Conservation (phyloP, 2,888 invertebrate genomes). For the Sussaba pulchella region DNA sequence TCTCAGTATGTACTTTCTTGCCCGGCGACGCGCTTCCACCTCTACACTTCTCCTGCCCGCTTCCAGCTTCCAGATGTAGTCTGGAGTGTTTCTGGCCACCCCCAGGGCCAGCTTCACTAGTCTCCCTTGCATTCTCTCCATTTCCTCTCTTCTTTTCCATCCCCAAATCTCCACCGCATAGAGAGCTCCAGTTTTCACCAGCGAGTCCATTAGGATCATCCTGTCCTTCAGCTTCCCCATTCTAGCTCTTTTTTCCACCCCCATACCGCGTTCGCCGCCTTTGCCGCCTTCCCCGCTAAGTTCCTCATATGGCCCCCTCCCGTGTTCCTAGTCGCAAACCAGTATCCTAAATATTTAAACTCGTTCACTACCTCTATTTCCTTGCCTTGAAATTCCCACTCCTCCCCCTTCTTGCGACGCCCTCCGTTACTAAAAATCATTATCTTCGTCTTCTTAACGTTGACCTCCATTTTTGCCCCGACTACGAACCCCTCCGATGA, state of each 20-base stretch:
- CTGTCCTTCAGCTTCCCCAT: no score
- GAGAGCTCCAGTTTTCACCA: neutral
- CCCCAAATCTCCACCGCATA: slow-evolving; percentile 9
- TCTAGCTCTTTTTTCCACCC: no score
- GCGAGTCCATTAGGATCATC: neutral
- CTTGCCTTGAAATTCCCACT: neutral
- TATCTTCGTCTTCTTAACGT: no score
- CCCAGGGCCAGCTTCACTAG: no score
- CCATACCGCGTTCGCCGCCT: neutral
- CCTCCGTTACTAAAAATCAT: neutral
- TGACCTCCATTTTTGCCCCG: no score
- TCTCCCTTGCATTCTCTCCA: neutral
- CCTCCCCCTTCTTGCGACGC: neutral
- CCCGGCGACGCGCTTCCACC: no score
- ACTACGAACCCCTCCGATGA: no score
- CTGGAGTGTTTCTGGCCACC: slow-evolving; percentile 25
- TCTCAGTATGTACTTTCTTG: no score
- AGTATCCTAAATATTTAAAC: neutral
- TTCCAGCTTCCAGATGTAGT: no score
- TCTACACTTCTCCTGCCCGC: no score
- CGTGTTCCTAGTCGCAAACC: neutral
- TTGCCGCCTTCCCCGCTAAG: neutral
- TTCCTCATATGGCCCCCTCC: neutral
- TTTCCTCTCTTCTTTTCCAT: neutral
- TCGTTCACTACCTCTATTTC: neutral